Evolutionary conservation across 2,797 vertebrate species (phyloP), one percentile per base, ranked within the genome.

Genomic region (Anguilla marmorata): DNA sequence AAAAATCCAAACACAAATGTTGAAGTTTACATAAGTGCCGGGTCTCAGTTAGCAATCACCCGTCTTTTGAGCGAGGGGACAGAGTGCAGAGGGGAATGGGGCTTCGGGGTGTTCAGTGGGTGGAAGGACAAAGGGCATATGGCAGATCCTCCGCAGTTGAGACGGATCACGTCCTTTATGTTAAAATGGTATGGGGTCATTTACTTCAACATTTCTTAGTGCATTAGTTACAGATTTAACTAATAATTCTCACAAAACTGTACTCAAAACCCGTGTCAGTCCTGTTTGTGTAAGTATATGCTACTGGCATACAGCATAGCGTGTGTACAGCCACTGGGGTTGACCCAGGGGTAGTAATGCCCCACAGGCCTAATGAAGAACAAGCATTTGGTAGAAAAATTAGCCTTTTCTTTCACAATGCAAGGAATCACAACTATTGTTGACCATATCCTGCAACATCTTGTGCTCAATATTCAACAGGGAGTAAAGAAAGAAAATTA

Each of bases 41-140:
- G 69, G 87, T 88, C 87, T 45, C 84, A 54, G 41, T 8, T 79
- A 54, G 84, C 69, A 88, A n/a, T 85, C 12, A 21, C 60, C 52
- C 12, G 83, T 60, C 52, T 60, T 82, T 88, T 12, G 66, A 80
- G 66, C 74, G 3, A 74, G 33, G 52, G 82, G 3, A 16, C 11
- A 1, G 24, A 82, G 69, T 88, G 30, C 48, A 79, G 72, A 27
- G 58, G 37, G 33, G 33, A 58, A 48, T 33, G 85, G 85, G 79
- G 74, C 74, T 41, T 33, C 37, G 41, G 83, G 52, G 30, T 85
- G 54, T 30, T 85, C 52, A 58, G 52, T 58, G 30, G 33, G 63
- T 66, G 33, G 11, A n/a, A 45, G 58, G 37, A 60, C 56, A 63
- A 37, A 85, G 27, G 56, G 30, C 27, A 58, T n/a, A 45, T 50